Evolutionary conservation across 1,140 invertebrate species (phyloP).

Genomic region (Cydia fagiglandana): DNA sequence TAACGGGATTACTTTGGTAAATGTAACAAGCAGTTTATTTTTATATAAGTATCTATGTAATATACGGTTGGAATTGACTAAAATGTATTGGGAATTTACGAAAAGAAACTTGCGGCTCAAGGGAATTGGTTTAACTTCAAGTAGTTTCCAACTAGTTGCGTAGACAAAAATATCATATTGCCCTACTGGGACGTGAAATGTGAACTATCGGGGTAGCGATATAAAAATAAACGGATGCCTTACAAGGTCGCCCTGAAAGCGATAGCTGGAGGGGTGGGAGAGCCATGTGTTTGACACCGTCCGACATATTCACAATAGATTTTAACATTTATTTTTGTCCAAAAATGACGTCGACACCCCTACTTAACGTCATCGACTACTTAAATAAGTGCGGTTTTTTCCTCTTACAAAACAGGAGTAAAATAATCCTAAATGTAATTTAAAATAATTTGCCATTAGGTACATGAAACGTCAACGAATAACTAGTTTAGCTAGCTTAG

Average conservation of each 20-base stretch:
- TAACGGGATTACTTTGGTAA: too few relatives aligned
- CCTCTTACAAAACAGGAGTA: neutral
- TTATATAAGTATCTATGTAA: neutral
- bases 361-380: neutral
- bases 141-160: neutral
- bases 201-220: conserved; percentile 33
- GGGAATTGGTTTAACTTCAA: conserved; percentile 15
- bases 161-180: conserved; percentile 29
- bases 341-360: neutral
- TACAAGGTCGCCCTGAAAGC: conserved; percentile 37
- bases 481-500: too few relatives aligned
- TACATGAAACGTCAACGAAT: too few relatives aligned
- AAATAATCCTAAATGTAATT: too few relatives aligned
- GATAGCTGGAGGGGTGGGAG: conserved; percentile 24
- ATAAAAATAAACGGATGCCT: conserved; percentile 40
- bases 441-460: too few relatives aligned
- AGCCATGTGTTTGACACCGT: conserved; percentile 22
- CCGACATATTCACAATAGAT: conserved; percentile 13
- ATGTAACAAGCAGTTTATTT: neutral
- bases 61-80: neutral
- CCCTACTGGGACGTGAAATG: conserved; percentile 27
- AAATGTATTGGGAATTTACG: neutral
- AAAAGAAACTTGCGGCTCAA: neutral
- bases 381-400: neutral
- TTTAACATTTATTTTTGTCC: conserved; percentile 17